These are phyloP conservation scores for Pristis pectinata DNA, from an alignment of 2,797 vertebrate genomes.

Conservation along the genomic window DNA sequence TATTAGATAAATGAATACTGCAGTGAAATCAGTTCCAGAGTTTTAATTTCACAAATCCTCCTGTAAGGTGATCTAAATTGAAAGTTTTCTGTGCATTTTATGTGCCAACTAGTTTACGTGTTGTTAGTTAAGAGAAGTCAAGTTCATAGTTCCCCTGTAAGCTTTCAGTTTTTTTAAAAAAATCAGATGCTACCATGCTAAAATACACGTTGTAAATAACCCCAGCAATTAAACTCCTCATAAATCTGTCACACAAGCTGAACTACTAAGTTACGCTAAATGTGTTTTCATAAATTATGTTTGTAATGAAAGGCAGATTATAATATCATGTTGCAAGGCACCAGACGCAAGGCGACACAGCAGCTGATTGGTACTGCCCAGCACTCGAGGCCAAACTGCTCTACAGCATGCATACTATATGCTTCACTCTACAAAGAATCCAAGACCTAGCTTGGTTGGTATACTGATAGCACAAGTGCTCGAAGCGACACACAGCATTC, in stretches of 20 bases:
- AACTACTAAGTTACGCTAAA: conserved; percentile 44
- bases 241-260: conserved; percentile 42
- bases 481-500: not conserved
- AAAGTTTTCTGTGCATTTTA: not conserved
- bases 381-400: conserved; percentile 35
- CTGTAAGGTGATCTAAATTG: too few relatives aligned
- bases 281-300: conserved; percentile 52
- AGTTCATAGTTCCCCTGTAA: conserved; percentile 29
- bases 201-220: conserved; percentile 40
- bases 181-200: not conserved
- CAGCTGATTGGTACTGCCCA: conserved; percentile 45
- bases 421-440: conserved; percentile 8
- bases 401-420: accelerated
- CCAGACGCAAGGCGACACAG: conserved; percentile 55
- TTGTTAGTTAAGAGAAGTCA: not conserved
- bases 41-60: not conserved
- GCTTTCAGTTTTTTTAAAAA: conserved; percentile 41
- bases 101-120: not conserved
- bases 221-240: not conserved
- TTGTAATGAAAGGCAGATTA: conserved; percentile 54
- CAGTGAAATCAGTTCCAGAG: not conserved
- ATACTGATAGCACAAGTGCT: not conserved
- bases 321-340: conserved; percentile 51
- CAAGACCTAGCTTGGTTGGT: conserved; percentile 22
- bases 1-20: not conserved